Conservation (phyloP, 2,888 invertebrate species). For the Heliconius ethilla region DNA sequence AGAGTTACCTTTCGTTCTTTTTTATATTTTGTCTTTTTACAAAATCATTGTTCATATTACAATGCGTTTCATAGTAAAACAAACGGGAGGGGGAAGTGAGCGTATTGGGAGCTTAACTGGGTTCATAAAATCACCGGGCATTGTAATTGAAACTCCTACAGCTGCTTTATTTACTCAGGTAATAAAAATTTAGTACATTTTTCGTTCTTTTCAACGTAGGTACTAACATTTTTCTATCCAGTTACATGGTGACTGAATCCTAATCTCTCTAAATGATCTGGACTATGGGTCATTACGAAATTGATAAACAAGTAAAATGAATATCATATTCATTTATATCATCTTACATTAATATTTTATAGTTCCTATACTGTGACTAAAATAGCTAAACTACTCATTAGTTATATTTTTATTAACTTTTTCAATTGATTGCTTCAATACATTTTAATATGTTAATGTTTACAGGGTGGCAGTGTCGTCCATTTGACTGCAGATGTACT, state of each 20-base stretch:
- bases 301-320: not conserved
- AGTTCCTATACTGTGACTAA: not conserved
- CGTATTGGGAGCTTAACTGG: conserved; percentile 85
- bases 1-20: not conserved
- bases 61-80: conserved; percentile 88
- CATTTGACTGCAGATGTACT: conserved; percentile 90
- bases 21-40: not conserved
- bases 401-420: not conserved
- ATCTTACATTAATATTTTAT: not conserved
- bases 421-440: not conserved
- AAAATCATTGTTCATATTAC: conserved; percentile 41
- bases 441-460: conserved; percentile 50
- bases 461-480: conserved; percentile 90
- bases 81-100: conserved; percentile 81
- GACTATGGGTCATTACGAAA: not conserved
- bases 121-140: conserved; percentile 80
- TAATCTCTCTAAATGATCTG: not conserved
- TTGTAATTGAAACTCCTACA: conserved; percentile 87
- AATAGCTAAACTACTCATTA: not conserved
- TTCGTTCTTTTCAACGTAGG: not conserved
- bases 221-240: not conserved
- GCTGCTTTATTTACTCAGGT: conserved; percentile 89
- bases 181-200: conserved; percentile 42
- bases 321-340: not conserved
- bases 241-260: not conserved